phyloP scores from a whole-genome alignment of 2,797 vertebrate species.

The Scolopax rusticola region DNA sequence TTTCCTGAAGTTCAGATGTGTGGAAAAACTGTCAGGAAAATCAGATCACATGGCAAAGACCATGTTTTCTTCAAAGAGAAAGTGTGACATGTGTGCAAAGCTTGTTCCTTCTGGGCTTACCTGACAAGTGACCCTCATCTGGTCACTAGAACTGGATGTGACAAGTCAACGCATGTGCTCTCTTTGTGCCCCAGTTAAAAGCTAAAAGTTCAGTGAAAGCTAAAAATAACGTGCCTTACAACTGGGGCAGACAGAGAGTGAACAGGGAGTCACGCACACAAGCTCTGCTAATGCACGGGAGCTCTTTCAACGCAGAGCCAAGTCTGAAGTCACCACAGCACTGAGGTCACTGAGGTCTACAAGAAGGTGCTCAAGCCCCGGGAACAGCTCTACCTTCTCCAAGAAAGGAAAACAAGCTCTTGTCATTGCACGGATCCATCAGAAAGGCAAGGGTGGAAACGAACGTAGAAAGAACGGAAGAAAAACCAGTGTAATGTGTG shows the following conservation, averaged over 20 bases:
- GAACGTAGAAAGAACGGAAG: background rate
- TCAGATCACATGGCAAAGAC: fast-evolving
- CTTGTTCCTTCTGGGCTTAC: background rate
- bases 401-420: background rate
- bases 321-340: background rate
- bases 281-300: fast-evolving
- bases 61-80: background rate
- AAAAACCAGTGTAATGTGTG: fast-evolving
- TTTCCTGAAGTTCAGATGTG: background rate
- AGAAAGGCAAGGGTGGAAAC: background rate
- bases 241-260: background rate
- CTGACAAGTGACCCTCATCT: background rate
- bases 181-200: background rate
- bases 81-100: background rate
- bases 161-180: background rate
- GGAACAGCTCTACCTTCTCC: background rate
- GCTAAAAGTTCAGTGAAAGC: background rate
- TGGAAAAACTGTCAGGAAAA: background rate
- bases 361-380: background rate
- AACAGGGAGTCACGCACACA: fast-evolving
- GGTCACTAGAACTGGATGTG: background rate
- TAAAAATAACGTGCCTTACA: background rate
- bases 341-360: background rate
- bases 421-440: fast-evolving
- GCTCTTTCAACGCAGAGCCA: background rate